Evolutionary conservation across 1,140 invertebrate genomes (phyloP).

Genomic region (Agrypnia vestita): DNA sequence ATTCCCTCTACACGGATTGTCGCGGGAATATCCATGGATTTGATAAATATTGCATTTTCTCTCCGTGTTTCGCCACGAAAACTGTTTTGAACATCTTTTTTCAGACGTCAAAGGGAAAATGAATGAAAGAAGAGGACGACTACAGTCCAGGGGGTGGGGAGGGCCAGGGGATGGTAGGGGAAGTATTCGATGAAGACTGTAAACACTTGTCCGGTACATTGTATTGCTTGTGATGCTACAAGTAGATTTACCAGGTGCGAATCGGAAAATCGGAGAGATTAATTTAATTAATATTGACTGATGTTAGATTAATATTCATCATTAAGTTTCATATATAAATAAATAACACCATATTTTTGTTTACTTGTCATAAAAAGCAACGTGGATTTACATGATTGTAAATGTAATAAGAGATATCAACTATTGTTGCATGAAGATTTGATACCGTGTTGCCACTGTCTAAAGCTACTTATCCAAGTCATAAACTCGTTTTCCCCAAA

Average conservation of each 20-base stretch:
- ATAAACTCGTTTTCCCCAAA: no score
- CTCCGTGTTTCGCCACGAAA: slow-evolving; percentile 15
- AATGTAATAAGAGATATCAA: no score
- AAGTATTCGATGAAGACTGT: slow-evolving; percentile 45
- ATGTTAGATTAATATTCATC: no score
- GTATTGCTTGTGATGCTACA: slow-evolving; percentile 10
- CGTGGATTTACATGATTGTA: no score
- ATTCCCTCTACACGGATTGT: neutral
- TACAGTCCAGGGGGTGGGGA: slow-evolving; percentile 2
- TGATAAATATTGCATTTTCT: slow-evolving; percentile 49
- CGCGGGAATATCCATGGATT: neutral
- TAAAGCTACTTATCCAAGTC: no score
- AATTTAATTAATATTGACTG: neutral
- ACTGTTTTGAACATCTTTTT: slow-evolving; percentile 25
- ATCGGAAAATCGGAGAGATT: neutral
- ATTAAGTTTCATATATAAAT: no score
- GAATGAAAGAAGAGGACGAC: slow-evolving; percentile 34
- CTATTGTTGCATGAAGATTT: no score
- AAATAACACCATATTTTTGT: no score
- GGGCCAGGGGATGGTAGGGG: neutral
- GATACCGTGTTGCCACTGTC: no score
- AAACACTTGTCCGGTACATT: slow-evolving; percentile 48
- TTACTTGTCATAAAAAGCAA: no score
- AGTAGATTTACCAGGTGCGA: slow-evolving; percentile 18
- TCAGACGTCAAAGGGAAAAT: slow-evolving; percentile 47